Evolutionary conservation across 2,888 invertebrate genomes (phyloP).

Genomic region (Nezara viridula): DNA sequence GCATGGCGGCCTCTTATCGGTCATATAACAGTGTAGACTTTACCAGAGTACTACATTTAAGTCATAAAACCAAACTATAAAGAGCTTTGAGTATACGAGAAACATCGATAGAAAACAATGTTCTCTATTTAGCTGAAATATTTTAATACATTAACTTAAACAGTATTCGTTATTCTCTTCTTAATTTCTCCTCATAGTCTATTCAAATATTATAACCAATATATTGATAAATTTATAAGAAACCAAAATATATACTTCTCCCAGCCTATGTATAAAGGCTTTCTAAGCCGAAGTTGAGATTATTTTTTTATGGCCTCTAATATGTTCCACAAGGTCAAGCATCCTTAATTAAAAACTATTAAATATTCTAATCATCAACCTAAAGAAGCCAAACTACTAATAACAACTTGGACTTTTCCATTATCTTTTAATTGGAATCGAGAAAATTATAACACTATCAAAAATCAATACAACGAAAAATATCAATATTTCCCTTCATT

Average conservation of each 20-base stretch:
- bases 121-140: too few relatives aligned
- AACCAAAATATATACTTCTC: not conserved
- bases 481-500: not conserved
- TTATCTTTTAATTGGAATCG: not conserved
- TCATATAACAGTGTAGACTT: not conserved
- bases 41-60: not conserved
- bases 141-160: too few relatives aligned
- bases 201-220: too few relatives aligned
- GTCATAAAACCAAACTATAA: not conserved
- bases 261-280: too few relatives aligned
- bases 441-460: not conserved
- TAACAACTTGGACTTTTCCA: not conserved
- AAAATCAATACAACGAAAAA: not conserved
- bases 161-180: too few relatives aligned
- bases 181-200: too few relatives aligned
- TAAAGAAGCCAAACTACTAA: not conserved
- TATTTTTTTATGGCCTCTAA: not conserved
- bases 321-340: not conserved
- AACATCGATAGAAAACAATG: not conserved
- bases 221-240: not conserved
- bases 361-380: not conserved
- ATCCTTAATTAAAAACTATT: not conserved
- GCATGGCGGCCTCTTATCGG: too few relatives aligned
- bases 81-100: not conserved
- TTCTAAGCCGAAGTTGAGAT: not conserved